A percentile compares a stretch with the other conserved stretches of the same genome.
These are phyloP conservation scores for Chrysolina oricalcia DNA, from an alignment of 2,888 invertebrate genomes.

Conservation along the genomic window DNA sequence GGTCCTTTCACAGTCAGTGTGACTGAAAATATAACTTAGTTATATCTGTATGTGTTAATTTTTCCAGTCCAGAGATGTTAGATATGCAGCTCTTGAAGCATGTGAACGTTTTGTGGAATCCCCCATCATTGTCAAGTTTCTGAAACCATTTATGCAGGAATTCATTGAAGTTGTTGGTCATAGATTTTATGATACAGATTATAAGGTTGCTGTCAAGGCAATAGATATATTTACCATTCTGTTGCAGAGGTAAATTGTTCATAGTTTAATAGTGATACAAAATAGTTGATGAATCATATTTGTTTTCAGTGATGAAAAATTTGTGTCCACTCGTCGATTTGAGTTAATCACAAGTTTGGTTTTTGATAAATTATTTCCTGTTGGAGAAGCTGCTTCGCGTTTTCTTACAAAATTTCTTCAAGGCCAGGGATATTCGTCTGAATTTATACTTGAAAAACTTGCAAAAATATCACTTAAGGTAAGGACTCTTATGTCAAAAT, in stretches of 20 bases:
- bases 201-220: slow-evolving; percentile 39
- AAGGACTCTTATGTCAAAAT: background rate
- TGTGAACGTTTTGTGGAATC: slow-evolving; percentile 35
- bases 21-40: background rate
- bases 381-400: slow-evolving; percentile 39
- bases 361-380: slow-evolving; percentile 35
- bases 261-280: background rate
- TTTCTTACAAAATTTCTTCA: slow-evolving; percentile 33
- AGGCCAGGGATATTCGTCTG: slow-evolving; percentile 13
- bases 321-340: slow-evolving; percentile 26
- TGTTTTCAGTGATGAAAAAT: slow-evolving; percentile 16
- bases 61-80: slow-evolving; percentile 43
- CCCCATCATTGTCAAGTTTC: slow-evolving; percentile 22
- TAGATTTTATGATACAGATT: slow-evolving; percentile 44
- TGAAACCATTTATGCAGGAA: slow-evolving; percentile 21
- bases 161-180: slow-evolving; percentile 34
- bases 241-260: slow-evolving; percentile 36
- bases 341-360: slow-evolving; percentile 34
- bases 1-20: no score
- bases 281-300: background rate
- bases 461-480: slow-evolving; percentile 39
- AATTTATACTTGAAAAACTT: slow-evolving; percentile 29
- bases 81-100: slow-evolving; percentile 38
- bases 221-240: slow-evolving; percentile 39
- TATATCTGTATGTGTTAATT: background rate